Evolutionary conservation across 2,113 vertebrate species (phyloP).

Genomic region (Catharus bicknelli): DNA sequence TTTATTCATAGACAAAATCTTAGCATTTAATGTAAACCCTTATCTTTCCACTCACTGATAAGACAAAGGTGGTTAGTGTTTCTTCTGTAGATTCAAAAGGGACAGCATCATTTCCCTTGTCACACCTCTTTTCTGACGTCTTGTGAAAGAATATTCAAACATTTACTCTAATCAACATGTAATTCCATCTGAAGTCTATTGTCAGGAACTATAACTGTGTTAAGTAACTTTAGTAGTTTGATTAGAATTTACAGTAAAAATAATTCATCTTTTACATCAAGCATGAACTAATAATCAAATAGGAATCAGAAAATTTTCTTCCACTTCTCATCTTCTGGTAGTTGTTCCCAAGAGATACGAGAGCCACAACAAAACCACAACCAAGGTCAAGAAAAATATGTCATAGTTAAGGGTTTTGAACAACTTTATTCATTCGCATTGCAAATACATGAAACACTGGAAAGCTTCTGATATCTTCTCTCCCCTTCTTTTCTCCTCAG

Average conservation of each 20-base stretch:
- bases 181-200: background rate
- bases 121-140: background rate
- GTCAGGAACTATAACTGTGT: background rate
- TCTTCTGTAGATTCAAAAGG: background rate
- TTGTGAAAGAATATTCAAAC: background rate
- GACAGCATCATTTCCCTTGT: background rate
- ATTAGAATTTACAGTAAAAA: background rate
- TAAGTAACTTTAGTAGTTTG: background rate
- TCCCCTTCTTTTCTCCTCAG: constrained; percentile 63
- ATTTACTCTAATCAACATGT: background rate
- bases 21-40: background rate
- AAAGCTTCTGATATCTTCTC: background rate
- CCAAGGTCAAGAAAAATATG: background rate
- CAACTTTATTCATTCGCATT: background rate
- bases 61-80: background rate
- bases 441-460: background rate
- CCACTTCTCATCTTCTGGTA: background rate
- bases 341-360: background rate
- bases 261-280: background rate
- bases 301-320: background rate
- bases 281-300: background rate
- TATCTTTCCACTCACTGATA: background rate
- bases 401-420: background rate
- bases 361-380: background rate
- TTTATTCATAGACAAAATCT: background rate